phyloP scores from a whole-genome alignment of 2,113 vertebrate genomes.

The Mystacornis crossleyi region DNA sequence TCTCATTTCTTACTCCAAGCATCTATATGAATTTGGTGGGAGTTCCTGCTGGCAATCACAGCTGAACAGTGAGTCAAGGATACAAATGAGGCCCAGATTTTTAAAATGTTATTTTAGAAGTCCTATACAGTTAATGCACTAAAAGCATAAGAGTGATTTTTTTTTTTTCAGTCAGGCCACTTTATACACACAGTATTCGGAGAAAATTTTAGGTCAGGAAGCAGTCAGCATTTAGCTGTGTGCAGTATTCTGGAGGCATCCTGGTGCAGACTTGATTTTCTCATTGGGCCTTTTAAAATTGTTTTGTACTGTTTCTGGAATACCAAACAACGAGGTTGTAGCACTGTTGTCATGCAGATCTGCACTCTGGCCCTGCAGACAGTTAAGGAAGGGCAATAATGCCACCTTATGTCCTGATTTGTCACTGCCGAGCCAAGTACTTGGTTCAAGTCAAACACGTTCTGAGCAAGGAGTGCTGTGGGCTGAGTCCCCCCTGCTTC shows the following conservation, averaged over 20 bases:
- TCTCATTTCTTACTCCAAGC: neutral
- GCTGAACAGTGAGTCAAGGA: neutral
- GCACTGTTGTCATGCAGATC: neutral
- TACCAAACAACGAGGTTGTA: neutral
- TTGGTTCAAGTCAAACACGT: neutral
- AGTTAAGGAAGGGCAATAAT: constrained; percentile 58
- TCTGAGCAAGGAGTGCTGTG: neutral
- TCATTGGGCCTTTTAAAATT: neutral
- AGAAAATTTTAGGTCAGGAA: neutral
- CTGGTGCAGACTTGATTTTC: neutral
- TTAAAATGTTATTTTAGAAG: neutral
- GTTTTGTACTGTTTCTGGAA: neutral
- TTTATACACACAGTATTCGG: neutral
- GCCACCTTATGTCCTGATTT: constrained; percentile 70
- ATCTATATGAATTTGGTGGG: neutral
- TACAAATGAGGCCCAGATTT: neutral
- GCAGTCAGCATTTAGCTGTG: neutral
- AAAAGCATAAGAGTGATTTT: neutral
- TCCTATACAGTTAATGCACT: neutral
- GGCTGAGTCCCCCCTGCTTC: neutral
- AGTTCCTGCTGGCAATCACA: neutral
- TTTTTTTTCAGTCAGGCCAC: neutral
- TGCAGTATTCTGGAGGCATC: neutral
- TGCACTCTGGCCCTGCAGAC: neutral
- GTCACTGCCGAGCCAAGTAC: constrained; percentile 25